Base-by-base conservation (phyloP, 2,797 vertebrate genomes). In the Salarias fasciatus region DNA sequence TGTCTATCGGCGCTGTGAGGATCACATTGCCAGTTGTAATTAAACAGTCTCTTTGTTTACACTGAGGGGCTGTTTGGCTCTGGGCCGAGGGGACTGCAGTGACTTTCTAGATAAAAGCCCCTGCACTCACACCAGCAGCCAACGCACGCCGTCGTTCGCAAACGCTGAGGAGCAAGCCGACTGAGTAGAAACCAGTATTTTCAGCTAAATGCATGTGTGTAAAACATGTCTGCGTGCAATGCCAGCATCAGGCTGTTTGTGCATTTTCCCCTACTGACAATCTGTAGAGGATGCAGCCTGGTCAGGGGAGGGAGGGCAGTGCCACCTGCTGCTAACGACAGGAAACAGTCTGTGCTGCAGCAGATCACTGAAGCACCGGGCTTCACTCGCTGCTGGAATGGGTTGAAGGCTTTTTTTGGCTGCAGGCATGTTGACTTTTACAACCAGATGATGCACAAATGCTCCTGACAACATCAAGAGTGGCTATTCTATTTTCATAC, bases 321-420 rank as follows among this genome's bases (percentile, higher is more conserved):
- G 87, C 85, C 89, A 75, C 74, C 90, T 90, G 78, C 83, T 90
- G 88, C 59, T 75, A 33, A 18, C 10, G 36, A 65, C 14, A 37
- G 37, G 46, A 41, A 68, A 69, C 6, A 24, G 18, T 24, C 24
- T 24, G 18, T 24, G n/a, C 18, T 58, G 29, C 0, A 30, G 11
- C 46, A 55, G 30, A 11, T 28, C 11, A 53, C 29, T 29, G 5
- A 38, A 33, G 49, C 12, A 2, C 48, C 52, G 18, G 24, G 18
- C 18, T 24, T 24, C 18, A 24, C 18, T 3, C 24, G 18, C n/a
- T n/a, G n/a, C n/a, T n/a, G n/a, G n/a, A n/a, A n/a, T n/a, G n/a
- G n/a, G n/a, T n/a, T 24, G 18, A 6, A 35, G 14, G 11, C 4
- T 28, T 30, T 48, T 56, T 12, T 11, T 12, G 14, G 14, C 8